phyloP scores from a whole-genome alignment of 2,888 invertebrate species.

The Myopa testacea region DNA sequence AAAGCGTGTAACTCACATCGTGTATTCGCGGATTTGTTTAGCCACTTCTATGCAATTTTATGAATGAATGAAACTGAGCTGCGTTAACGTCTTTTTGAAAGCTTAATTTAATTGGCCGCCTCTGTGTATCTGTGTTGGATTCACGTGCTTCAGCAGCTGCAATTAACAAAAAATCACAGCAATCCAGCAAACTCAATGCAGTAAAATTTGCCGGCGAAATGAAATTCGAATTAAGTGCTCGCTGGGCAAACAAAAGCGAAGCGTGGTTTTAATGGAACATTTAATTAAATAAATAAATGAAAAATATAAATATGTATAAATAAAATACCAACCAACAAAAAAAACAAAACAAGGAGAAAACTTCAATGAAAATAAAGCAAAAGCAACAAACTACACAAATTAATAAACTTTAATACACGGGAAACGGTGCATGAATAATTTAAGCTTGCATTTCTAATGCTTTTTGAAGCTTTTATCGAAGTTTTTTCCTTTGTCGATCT shows the following conservation, averaged over 20 bases:
- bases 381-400: not conserved
- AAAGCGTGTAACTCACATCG: no score
- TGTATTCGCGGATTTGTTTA: no score
- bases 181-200: conserved; percentile 23
- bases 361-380: not conserved
- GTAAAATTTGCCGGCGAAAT: conserved; percentile 12
- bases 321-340: not conserved
- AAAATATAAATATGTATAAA: conserved; percentile 10
- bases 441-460: no score
- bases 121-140: not conserved
- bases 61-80: no score
- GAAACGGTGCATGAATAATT: no score
- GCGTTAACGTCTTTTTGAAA: not conserved
- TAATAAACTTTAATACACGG: no score
- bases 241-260: conserved; percentile 17
- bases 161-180: conserved; percentile 12
- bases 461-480: no score
- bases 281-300: conserved; percentile 25
- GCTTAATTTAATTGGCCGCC: not conserved
- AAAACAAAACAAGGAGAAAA: not conserved
- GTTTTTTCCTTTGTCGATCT: no score
- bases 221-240: conserved; percentile 7
- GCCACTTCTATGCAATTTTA: no score
- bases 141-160: not conserved
- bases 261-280: conserved; percentile 10